Percentiles rank a stretch among this genome's conserved stretches.
phyloP scores from a whole-genome alignment of 2,113 vertebrate species.

The Caranx ignobilis region DNA sequence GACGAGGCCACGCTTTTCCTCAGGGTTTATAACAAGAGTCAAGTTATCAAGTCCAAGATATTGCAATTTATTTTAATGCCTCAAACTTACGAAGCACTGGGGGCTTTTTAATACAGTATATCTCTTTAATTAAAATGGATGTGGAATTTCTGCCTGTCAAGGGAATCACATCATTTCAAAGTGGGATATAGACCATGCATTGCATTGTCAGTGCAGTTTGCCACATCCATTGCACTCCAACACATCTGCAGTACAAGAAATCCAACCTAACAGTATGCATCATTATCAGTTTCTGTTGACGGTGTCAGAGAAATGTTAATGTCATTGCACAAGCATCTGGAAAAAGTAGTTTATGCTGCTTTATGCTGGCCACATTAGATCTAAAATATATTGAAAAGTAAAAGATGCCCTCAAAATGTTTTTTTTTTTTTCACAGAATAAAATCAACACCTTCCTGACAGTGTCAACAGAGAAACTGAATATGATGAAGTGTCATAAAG shows the following conservation, averaged over 20 bases:
- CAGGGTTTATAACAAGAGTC: background rate
- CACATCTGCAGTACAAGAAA: background rate
- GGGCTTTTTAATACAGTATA: background rate
- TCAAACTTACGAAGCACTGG: background rate
- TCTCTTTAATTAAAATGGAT: constrained; percentile 1
- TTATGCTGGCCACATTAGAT: background rate
- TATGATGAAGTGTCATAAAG: background rate
- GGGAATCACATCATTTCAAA: background rate
- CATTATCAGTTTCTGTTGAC: no score
- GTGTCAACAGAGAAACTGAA: background rate
- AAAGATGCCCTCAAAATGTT: no score
- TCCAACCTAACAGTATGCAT: background rate
- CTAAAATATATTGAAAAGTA: background rate
- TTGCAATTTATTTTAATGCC: background rate
- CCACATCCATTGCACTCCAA: background rate
- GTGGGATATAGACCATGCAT: background rate
- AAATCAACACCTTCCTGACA: background rate
- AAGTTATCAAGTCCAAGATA: background rate
- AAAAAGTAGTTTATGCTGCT: background rate
- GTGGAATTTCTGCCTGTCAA: background rate
- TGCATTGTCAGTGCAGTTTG: background rate
- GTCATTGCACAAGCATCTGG: background rate
- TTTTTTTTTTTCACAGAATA: background rate
- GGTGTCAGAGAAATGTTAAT: constrained; percentile 4
- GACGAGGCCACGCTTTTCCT: constrained; percentile 1